These are phyloP conservation scores for Peribatodes rhomboidaria DNA, from an alignment of 2,888 invertebrate genomes.

Conservation along the genomic window DNA sequence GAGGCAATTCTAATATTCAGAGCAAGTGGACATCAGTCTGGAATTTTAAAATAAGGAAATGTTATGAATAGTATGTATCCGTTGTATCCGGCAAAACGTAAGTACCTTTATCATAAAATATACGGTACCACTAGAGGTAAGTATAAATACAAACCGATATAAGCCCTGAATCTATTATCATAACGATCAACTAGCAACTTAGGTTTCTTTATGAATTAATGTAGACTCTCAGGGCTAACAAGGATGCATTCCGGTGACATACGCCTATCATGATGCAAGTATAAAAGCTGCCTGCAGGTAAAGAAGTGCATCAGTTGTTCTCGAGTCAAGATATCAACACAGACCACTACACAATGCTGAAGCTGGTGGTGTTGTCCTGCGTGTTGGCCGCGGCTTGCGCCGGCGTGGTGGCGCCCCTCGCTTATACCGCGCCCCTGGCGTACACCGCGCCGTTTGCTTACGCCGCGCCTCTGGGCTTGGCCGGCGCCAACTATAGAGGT, in stretches of 20 bases:
- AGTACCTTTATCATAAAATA: too few relatives aligned
- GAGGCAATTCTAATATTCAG: too few relatives aligned
- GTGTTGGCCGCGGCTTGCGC: slow-evolving; percentile 86
- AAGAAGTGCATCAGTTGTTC: slow-evolving; percentile 71
- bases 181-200: slow-evolving; percentile 11
- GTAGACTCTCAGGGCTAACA: slow-evolving; percentile 37
- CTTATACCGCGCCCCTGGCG: slow-evolving; percentile 9
- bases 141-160: not conserved
- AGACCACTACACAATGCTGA: slow-evolving; percentile 82
- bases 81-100: too few relatives aligned
- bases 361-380: slow-evolving; percentile 88
- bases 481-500: slow-evolving; percentile 45
- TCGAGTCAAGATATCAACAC: slow-evolving; percentile 64
- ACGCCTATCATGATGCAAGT: slow-evolving; percentile 53
- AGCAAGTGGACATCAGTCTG: too few relatives aligned
- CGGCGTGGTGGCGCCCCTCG: slow-evolving; percentile 46
- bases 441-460: slow-evolving; percentile 34
- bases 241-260: slow-evolving; percentile 57
- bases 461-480: slow-evolving; percentile 31
- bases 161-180: slow-evolving; percentile 14
- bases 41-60: too few relatives aligned
- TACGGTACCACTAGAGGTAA: too few relatives aligned
- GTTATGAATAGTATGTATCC: too few relatives aligned
- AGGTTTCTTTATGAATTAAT: slow-evolving; percentile 12
- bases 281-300: slow-evolving; percentile 63